Conservation (phyloP, 2,113 vertebrate species). For the Pongo abelii region DNA sequence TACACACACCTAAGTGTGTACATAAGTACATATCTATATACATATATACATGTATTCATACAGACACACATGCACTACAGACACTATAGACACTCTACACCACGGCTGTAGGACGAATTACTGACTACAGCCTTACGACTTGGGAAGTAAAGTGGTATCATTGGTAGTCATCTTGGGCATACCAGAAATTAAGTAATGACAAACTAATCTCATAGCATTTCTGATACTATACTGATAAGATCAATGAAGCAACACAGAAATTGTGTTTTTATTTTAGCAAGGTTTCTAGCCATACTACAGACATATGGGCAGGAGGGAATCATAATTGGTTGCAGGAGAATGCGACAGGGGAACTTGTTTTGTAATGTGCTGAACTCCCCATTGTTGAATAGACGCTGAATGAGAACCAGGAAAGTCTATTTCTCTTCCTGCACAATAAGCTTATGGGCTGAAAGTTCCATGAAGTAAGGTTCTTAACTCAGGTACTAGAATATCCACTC, state of each 20-base stretch:
- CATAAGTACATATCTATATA: not conserved
- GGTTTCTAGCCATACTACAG: not conserved
- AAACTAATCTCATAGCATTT: not conserved
- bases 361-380: not conserved
- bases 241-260: not conserved
- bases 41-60: not conserved
- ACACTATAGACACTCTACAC: not conserved
- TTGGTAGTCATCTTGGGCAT: not conserved
- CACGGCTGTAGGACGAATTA: not conserved
- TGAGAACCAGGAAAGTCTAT: not conserved
- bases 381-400: not conserved
- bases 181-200: not conserved
- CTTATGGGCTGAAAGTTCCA: not conserved
- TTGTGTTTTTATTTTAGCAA: not conserved
- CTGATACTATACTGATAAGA: not conserved
- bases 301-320: not conserved
- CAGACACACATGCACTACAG: not conserved
- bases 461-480: not conserved
- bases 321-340: not conserved
- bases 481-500: not conserved
- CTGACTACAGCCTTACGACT: not conserved
- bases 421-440: not conserved
- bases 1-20: not conserved
- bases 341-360: not conserved
- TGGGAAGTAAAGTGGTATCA: not conserved